These are phyloP conservation scores for Henicopernis longicauda DNA, from an alignment of 2,113 vertebrate species.

Conservation along the genomic window DNA sequence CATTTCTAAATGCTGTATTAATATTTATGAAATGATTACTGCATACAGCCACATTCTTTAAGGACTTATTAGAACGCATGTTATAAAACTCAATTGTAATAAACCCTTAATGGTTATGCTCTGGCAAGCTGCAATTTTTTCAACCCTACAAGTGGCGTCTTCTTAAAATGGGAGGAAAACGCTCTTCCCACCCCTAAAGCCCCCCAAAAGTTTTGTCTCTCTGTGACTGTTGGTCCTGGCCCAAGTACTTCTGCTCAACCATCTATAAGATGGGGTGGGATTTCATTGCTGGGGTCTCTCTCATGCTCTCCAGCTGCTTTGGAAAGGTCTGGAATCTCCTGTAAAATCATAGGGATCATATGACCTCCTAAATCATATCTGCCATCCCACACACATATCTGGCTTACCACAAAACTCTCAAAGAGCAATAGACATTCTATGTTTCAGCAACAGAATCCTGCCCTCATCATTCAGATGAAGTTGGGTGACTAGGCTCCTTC, in stretches of 20 bases:
- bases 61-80: slow-evolving; percentile 51
- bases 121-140: not conserved
- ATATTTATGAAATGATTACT: slow-evolving; percentile 72
- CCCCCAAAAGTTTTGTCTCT: not conserved
- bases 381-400: not conserved
- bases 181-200: not conserved
- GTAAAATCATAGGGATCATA: not conserved
- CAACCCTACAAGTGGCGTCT: not conserved
- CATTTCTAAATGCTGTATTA: slow-evolving; percentile 66
- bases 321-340: not conserved
- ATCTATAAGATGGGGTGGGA: rapidly evolving
- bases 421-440: not conserved
- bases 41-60: slow-evolving; percentile 68
- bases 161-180: not conserved
- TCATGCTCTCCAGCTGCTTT: not conserved
- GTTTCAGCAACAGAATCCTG: not conserved
- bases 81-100: slow-evolving; percentile 48
- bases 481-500: not conserved
- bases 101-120: slow-evolving; percentile 59
- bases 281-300: not conserved
- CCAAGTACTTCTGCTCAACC: not conserved
- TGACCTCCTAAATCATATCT: not conserved
- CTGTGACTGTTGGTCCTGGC: not conserved
- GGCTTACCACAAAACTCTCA: not conserved
- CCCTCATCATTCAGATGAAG: not conserved